Evolutionary conservation across 2,797 vertebrate species (phyloP).

Genomic region (Enteromius paludinosus): DNA sequence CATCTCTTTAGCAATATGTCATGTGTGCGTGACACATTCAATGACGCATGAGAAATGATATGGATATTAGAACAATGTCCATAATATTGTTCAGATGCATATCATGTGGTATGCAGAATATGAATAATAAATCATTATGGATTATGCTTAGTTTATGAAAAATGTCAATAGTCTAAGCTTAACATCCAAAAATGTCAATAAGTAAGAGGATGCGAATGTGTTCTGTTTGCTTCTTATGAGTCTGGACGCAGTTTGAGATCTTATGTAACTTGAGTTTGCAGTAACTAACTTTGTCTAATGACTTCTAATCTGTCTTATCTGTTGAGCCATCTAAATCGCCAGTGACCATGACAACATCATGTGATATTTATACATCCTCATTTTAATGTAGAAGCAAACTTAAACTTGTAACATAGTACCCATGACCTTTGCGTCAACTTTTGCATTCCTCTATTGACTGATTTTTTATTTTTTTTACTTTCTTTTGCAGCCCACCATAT

Average conservation of each 20-base stretch:
- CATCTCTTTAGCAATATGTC: background rate
- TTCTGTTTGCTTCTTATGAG: background rate
- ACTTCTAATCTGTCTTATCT: slow-evolving; percentile 17
- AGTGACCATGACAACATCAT: background rate
- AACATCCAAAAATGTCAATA: background rate
- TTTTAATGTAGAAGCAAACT: slow-evolving; percentile 8
- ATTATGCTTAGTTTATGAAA: background rate
- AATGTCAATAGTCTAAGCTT: background rate
- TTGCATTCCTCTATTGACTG: slow-evolving; percentile 14
- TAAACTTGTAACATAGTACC: background rate
- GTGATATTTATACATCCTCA: slow-evolving; percentile 5
- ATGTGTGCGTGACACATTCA: background rate
- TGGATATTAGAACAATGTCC: background rate
- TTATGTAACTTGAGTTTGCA: slow-evolving; percentile 16
- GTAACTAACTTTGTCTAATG: slow-evolving; percentile 15
- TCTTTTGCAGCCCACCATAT: slow-evolving; percentile 61
- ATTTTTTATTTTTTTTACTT: background rate
- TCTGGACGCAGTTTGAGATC: background rate
- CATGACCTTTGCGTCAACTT: background rate
- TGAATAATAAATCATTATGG: background rate
- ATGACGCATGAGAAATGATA: background rate
- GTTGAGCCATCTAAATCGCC: background rate
- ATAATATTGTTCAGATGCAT: background rate
- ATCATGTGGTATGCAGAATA: background rate
- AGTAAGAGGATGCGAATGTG: background rate